Evolutionary conservation across 2,113 vertebrate species (phyloP), one percentile per base, ranked within the genome.

Genomic region (Pseudorhombus dupliciocellatus): DNA sequence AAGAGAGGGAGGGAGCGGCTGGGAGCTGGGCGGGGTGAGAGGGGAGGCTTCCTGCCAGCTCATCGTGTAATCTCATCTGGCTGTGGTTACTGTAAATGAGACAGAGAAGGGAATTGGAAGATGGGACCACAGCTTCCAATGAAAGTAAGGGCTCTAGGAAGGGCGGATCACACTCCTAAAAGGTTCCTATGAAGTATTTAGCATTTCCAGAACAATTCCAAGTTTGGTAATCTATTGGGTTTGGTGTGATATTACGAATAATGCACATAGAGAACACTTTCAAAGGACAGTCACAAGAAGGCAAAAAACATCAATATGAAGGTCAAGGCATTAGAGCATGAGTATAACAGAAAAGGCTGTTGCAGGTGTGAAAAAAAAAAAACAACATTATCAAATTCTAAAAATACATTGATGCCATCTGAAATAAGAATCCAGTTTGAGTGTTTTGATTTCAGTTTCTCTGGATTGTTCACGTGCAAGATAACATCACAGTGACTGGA

Each of bases 51-150:
- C 68, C 78, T 77, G 87, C 87, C 80, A 66, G 79, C 88, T 81
- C 86, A 78, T 66, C 42, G 21, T 83, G 75, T 90, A 89, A 90
- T 89, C 81, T 76, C 87, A 88, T 89, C 87, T 64, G n/a, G 30
- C 73, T 80, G 77, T 72, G 87, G 84, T 91, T 90, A 91, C 88
- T 72, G 87, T 90, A 90, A 91, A 82, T 85, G 83, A 83, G 84
- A 79, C 42, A 65, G 70, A 81, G 77, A 61, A 52, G 86, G 83
- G 81, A 84, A 88, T 82, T 67, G 77, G 75, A 85, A 62, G 54
- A 69, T 55, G 25, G 66, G 60, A 73, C 65, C 71, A 77, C 87
- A 82, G 77, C 31, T 78, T 72, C 25, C 81, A 24, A 24, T 75
- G 44, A 88, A 78, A 73, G 72, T 83, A 85, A 91, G 79, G 81